Conservation (phyloP, 2,888 invertebrate genomes). For the Hedychridium roseum region DNA sequence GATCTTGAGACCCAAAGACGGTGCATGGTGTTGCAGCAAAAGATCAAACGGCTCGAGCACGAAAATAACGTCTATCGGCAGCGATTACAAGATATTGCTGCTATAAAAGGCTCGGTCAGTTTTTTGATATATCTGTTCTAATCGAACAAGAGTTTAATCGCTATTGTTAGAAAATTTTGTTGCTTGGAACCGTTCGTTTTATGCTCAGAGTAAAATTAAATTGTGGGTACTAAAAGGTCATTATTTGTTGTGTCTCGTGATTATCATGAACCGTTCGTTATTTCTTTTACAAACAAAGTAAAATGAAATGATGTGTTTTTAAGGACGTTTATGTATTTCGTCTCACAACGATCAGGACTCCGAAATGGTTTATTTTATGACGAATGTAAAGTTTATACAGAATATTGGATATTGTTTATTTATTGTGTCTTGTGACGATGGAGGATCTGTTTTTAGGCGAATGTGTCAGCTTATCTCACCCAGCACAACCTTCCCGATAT, state of each 20-base stretch:
- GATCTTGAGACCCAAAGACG: conserved; percentile 87
- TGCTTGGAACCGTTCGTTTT: no score
- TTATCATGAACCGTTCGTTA: not conserved
- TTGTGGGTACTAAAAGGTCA: no score
- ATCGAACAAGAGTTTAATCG: no score
- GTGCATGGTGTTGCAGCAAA: conserved; percentile 79
- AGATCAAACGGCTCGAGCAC: conserved; percentile 85
- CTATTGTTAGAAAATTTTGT: no score
- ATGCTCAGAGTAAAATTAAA: no score
- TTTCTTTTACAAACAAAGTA: no score
- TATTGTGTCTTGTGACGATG: not conserved
- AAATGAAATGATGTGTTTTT: no score
- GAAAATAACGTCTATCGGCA: conserved; percentile 86
- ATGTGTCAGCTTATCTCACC: conserved; percentile 66
- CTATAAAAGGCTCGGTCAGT: conserved; percentile 66
- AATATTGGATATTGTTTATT: not conserved
- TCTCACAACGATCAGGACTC: no score
- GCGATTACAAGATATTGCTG: conserved; percentile 75
- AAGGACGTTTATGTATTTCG: no score
- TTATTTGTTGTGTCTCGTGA: no score
- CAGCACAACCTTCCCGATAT: conserved; percentile 67
- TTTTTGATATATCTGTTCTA: not conserved
- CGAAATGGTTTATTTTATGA: not conserved
- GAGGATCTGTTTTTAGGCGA: conserved; percentile 47
- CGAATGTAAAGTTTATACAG: not conserved